Conservation (phyloP, 2,113 vertebrate species). For the Ictalurus furcatus region DNA sequence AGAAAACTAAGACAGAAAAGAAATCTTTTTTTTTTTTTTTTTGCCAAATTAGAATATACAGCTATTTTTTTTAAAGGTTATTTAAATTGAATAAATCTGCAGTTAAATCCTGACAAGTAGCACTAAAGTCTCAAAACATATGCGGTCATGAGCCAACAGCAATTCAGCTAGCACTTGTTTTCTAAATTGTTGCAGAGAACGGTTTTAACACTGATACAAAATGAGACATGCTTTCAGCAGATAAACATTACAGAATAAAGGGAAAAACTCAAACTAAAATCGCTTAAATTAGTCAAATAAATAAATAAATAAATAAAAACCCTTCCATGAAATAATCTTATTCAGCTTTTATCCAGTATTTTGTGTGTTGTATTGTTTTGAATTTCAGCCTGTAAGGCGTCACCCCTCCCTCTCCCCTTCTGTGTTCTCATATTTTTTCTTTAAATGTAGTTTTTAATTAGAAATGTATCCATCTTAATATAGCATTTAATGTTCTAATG, state of each 20-base stretch:
- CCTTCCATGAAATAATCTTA: background rate
- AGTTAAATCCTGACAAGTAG: background rate
- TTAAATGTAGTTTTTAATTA: background rate
- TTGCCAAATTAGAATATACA: background rate
- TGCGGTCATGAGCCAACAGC: slow-evolving; percentile 64
- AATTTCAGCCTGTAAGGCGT: background rate
- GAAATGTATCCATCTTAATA: background rate
- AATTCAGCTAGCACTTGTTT: slow-evolving; percentile 61
- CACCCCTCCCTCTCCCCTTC: background rate
- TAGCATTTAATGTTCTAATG: background rate
- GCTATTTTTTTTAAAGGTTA: background rate
- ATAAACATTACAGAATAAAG: slow-evolving; percentile 25
- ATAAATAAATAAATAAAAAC: background rate
- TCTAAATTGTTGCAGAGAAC: slow-evolving; percentile 67
- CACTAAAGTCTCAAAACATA: slow-evolving; percentile 60
- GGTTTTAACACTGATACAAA: slow-evolving; percentile 57
- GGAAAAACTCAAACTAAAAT: background rate
- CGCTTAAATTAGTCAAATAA: background rate
- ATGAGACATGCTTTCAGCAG: slow-evolving; percentile 57
- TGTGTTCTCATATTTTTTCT: background rate
- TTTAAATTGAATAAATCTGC: background rate
- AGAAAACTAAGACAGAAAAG: background rate
- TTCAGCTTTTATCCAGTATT: background rate
- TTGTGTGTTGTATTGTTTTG: background rate
- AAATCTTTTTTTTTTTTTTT: background rate